phyloP scores from a whole-genome alignment of 2,113 vertebrate genomes.

The Carassius gibelio region DNA sequence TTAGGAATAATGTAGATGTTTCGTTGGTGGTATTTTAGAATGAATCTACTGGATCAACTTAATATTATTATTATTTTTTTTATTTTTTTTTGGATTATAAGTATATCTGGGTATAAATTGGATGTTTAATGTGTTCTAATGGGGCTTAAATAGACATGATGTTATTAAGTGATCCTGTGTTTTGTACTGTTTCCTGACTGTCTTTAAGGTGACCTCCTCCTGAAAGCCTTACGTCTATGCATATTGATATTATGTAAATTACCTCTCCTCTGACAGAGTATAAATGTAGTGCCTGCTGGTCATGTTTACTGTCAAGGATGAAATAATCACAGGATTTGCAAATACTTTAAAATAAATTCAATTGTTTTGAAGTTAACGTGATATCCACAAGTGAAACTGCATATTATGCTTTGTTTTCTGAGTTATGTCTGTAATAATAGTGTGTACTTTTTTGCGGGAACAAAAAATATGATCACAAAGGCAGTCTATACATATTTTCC shows the following conservation, averaged over 20 bases:
- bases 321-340: not conserved
- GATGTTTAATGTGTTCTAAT: not conserved
- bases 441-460: no score
- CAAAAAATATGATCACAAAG: no score
- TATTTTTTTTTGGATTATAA: not conserved
- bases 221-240: not conserved
- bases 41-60: not conserved
- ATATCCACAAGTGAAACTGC: no score
- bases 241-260: conserved; percentile 8
- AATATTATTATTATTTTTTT: not conserved
- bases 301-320: not conserved
- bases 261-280: not conserved
- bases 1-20: not conserved
- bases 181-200: not conserved
- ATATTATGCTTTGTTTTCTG: no score
- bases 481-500: no score
- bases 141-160: not conserved
- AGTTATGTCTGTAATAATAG: no score
- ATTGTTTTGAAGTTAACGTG: no score
- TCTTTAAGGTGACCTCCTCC: conserved; percentile 25
- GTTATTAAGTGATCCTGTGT: not conserved
- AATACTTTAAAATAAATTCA: not conserved
- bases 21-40: not conserved
- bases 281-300: not conserved
- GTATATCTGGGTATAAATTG: not conserved